Percentiles rank a stretch among this genome's conserved stretches.
These are phyloP conservation scores for Elegia similella DNA, from an alignment of 2,888 invertebrate genomes.

Conservation along the genomic window DNA sequence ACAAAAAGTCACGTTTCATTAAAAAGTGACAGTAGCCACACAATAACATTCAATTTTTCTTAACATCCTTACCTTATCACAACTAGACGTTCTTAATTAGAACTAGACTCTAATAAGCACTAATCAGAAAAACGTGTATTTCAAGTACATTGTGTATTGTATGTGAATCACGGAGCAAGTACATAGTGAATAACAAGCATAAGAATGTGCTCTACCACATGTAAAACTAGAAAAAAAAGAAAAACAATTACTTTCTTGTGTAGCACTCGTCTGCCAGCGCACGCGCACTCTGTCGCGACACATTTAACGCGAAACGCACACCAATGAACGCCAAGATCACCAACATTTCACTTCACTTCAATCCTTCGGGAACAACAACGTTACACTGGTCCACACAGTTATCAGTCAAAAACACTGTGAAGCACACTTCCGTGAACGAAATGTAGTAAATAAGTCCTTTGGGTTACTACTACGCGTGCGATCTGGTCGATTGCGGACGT, in stretches of 20 bases:
- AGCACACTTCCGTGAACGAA: no score
- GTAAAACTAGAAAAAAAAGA: conserved; percentile 28
- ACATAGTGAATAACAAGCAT: not conserved
- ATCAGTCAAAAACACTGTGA: not conserved
- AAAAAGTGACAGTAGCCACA: no score
- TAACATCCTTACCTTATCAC: no score
- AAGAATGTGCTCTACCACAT: conserved; percentile 35
- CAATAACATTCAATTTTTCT: no score
- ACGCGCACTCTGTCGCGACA: conserved; percentile 70
- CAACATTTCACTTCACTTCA: conserved; percentile 58
- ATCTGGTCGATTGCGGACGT: no score
- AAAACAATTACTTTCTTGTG: conserved; percentile 68
- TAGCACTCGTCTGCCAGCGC: conserved; percentile 76
- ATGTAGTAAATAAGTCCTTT: no score
- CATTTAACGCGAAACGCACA: conserved; percentile 70
- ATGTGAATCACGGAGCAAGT: not conserved
- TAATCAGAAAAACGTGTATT: not conserved
- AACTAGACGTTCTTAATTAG: no score
- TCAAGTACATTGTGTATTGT: not conserved
- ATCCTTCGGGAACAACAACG: conserved; percentile 12
- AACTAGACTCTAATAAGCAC: not conserved
- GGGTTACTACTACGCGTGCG: no score
- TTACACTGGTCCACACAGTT: not conserved
- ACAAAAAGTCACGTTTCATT: no score
- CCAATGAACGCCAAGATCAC: conserved; percentile 75